Evolutionary conservation across 1,140 invertebrate species (phyloP).

Genomic region (Dendroctonus ponderosae): DNA sequence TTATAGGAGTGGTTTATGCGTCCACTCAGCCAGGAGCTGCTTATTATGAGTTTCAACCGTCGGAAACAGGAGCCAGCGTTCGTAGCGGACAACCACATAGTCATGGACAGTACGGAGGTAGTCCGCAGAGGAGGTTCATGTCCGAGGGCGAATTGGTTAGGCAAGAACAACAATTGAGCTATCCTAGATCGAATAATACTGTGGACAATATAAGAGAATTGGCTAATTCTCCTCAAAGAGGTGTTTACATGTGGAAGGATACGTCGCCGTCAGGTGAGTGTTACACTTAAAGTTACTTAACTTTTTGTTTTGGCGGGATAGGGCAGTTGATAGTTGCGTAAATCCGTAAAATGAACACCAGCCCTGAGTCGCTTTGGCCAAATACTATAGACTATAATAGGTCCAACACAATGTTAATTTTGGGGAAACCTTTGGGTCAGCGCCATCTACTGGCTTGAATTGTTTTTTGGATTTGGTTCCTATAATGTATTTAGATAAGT

Average conservation of each 20-base stretch:
- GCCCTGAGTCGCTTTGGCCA: too few relatives aligned
- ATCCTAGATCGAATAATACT: slow-evolving; percentile 60
- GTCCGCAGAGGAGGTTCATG: slow-evolving; percentile 79
- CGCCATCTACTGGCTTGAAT: too few relatives aligned
- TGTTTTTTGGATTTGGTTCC: too few relatives aligned
- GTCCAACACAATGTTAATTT: too few relatives aligned
- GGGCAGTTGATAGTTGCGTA: too few relatives aligned
- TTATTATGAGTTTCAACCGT: slow-evolving; percentile 50
- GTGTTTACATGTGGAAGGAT: slow-evolving; percentile 83
- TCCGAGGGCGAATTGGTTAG: slow-evolving; percentile 81
- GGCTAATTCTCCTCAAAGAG: slow-evolving; percentile 78
- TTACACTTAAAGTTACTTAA: too few relatives aligned
- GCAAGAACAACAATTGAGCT: slow-evolving; percentile 59
- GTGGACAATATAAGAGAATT: slow-evolving; percentile 71
- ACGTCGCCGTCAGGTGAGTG: slow-evolving; percentile 55
- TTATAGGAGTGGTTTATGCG: slow-evolving; percentile 68
- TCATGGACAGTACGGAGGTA: slow-evolving; percentile 53
- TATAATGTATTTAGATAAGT: too few relatives aligned
- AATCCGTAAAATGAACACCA: too few relatives aligned
- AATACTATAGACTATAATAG: too few relatives aligned
- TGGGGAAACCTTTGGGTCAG: too few relatives aligned
- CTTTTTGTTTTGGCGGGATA: too few relatives aligned
- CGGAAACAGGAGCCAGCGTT: slow-evolving; percentile 44
- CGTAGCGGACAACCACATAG: slow-evolving; percentile 45
- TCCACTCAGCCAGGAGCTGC: slow-evolving; percentile 45